Evolutionary conservation across 2,888 invertebrate species (phyloP), one percentile per base, ranked within the genome.

Genomic region (Brassicogethes aeneus): DNA sequence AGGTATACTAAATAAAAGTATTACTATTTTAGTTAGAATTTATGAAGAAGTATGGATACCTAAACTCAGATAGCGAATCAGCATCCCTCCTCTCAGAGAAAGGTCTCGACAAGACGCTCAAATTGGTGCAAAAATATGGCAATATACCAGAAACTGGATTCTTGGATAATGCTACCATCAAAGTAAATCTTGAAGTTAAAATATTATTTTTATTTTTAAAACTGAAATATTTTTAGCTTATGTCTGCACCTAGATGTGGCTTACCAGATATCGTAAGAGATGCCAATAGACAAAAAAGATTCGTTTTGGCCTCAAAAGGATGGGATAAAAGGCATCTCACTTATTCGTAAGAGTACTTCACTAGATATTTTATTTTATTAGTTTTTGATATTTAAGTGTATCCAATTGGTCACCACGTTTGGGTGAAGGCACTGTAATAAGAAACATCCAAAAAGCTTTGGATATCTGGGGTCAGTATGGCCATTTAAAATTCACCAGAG

Each of bases 321-420:
- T 87, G 85, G 85, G 74, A 73, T 39, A 85, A 81, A 60, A 72
- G 77, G 34, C 66, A 66, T 32, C 71, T 87, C 17, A 77, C 79
- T 2, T 85, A 82, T 65, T 79, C 74, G 85, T 84, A 65, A 72
- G 73, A n/a, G n/a, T n/a, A n/a, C n/a, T n/a, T n/a, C n/a, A n/a
- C n/a, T n/a, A n/a, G n/a, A n/a, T n/a, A n/a, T n/a, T n/a, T n/a
- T n/a, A n/a, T n/a, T n/a, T n/a, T n/a, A n/a, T n/a, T n/a, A n/a
- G n/a, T n/a, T n/a, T n/a, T n/a, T n/a, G n/a, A n/a, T n/a, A 35
- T 52, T 64, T 16, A 57, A 86, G 85, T 56, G 71, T 86, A 30
- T 69, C 79, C 14, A 85, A 85, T 61, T 82, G 81, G 67, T 74
- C 81, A 0, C 74, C 77, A 13, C 77, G 77, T 41, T 60, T 85